A percentile compares a stretch with the other conserved stretches of the same genome.
These are phyloP conservation scores for Griposia aprilina DNA, from an alignment of 2,888 invertebrate species.

Conservation along the genomic window DNA sequence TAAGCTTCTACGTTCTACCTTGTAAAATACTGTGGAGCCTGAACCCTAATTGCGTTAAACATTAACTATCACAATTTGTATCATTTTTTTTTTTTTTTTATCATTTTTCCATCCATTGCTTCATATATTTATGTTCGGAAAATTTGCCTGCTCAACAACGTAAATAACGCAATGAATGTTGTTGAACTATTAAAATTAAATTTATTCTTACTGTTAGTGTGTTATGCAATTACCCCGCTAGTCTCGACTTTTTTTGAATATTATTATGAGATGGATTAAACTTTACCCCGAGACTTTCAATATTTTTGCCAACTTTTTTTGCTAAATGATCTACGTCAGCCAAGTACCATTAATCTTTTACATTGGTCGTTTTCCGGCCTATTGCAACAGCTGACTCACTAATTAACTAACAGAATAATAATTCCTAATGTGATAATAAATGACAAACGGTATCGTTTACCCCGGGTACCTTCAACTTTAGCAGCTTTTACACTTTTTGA, in stretches of 20 bases:
- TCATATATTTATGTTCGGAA: no score
- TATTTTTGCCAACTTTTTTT: background rate
- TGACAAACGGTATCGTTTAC: background rate
- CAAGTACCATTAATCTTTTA: constrained; percentile 32
- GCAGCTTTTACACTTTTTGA: background rate
- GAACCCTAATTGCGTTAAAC: background rate
- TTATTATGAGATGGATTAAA: background rate
- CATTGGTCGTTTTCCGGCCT: constrained; percentile 20
- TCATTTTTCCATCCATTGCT: no score
- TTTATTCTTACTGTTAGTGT: no score
- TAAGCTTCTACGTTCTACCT: no score
- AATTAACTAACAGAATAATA: constrained; percentile 24
- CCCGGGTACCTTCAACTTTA: background rate
- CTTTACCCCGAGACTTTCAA: background rate
- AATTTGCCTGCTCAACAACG: no score
- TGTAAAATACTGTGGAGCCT: background rate
- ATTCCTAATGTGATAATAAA: constrained; percentile 15
- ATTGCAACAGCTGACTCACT: background rate
- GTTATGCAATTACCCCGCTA: no score
- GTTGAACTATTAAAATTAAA: no score
- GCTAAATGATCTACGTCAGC: background rate
- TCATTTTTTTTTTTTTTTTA: no score
- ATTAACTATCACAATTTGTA: no score
- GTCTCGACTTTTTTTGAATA: no score
- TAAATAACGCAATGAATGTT: no score